phyloP scores from a whole-genome alignment of 2,888 invertebrate species.

The Scaptomyza reducta region DNA sequence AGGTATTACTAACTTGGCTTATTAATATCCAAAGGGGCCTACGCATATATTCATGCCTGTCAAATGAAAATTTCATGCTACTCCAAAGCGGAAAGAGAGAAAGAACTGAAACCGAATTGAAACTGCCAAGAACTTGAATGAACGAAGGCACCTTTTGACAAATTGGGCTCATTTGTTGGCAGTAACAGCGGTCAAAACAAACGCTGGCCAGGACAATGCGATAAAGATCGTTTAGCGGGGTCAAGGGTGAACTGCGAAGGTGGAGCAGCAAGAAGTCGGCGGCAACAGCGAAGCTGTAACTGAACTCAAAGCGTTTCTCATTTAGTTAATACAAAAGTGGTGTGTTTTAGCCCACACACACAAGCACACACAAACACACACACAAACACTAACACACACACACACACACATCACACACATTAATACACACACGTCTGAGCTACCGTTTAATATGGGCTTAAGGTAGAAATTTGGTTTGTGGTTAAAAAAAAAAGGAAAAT shows the following conservation, averaged over 20 bases:
- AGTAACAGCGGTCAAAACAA: constrained; percentile 78
- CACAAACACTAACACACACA: constrained; percentile 30
- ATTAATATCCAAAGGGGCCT: constrained; percentile 63
- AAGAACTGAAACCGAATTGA: constrained; percentile 10
- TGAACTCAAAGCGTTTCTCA: constrained; percentile 56
- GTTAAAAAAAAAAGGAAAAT: not conserved
- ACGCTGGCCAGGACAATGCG: constrained; percentile 66
- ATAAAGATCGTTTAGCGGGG: constrained; percentile 68
- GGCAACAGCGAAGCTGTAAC: constrained; percentile 30
- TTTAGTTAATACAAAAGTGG: constrained; percentile 56
- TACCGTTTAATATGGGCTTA: constrained; percentile 54
- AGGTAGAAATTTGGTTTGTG: constrained; percentile 22
- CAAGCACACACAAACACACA: constrained; percentile 22
- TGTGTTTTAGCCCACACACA: constrained; percentile 27
- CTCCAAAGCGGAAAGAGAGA: constrained; percentile 1
- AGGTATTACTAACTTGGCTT: constrained; percentile 59
- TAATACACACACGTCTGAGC: constrained; percentile 29
- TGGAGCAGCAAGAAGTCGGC: not conserved
- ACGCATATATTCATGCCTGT: constrained; percentile 65
- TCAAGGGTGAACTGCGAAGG: constrained; percentile 10
- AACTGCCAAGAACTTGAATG: constrained; percentile 38
- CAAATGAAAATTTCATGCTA: constrained; percentile 74
- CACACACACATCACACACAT: no score
- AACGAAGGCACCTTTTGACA: constrained; percentile 70
- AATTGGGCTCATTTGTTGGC: constrained; percentile 83